These are phyloP conservation scores for Paratilapia polleni DNA, from an alignment of 2,113 vertebrate species.

Conservation along the genomic window DNA sequence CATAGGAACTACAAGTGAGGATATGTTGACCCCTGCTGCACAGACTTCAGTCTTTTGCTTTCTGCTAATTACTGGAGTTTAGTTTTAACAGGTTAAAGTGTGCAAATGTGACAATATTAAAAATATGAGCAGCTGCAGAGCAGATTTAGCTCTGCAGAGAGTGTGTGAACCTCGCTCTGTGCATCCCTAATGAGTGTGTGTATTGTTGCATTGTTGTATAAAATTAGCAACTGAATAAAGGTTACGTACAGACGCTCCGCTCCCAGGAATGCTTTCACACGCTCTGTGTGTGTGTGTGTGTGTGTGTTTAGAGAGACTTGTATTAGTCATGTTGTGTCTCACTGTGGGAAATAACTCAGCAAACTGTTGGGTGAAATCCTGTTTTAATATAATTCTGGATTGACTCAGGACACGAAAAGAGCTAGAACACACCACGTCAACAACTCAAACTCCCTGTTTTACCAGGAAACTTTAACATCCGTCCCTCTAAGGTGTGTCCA, in stretches of 20 bases:
- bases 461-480: too few species aligned
- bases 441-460: neutral
- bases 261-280: conserved; percentile 67
- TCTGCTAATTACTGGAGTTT: neutral
- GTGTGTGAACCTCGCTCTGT: conserved; percentile 21
- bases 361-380: neutral
- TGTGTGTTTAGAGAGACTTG: neutral
- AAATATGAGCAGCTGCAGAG: neutral
- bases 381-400: neutral
- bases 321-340: neutral
- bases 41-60: neutral
- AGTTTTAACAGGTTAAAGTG: neutral
- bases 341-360: neutral
- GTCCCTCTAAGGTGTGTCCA: too few species aligned
- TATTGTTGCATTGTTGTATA: conserved; percentile 75
- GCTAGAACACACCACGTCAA: neutral
- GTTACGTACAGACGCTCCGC: conserved; percentile 68
- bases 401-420: neutral
- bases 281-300: neutral
- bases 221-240: conserved; percentile 80
- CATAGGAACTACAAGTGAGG: neutral
- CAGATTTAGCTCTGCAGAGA: neutral
- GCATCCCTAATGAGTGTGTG: conserved; percentile 72
- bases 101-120: neutral
- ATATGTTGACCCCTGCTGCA: neutral